Percentiles rank a stretch among this genome's conserved stretches.
Evolutionary conservation across 2,113 vertebrate species (phyloP).

Genomic region (Sebastes schlegelii): DNA sequence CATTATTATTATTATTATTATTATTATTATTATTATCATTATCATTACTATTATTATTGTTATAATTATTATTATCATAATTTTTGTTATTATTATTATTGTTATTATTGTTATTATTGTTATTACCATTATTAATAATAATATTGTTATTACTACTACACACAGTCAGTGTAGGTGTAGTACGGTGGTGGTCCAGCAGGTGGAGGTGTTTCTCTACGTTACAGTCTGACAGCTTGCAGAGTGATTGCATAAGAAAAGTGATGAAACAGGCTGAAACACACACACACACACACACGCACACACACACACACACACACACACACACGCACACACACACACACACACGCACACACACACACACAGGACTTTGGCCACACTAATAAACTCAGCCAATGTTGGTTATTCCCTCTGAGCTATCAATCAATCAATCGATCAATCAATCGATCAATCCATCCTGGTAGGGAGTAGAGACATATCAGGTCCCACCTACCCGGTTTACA

Average conservation of each 20-base stretch:
- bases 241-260: background rate
- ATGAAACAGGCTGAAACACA: background rate
- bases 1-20: too few relatives aligned
- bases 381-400: background rate
- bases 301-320: slow-evolving; percentile 6
- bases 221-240: background rate
- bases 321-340: slow-evolving; percentile 33
- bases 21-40: too few relatives aligned
- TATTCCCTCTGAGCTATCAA: background rate
- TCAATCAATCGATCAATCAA: background rate
- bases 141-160: too few relatives aligned
- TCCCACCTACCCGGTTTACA: too few relatives aligned
- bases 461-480: too few relatives aligned
- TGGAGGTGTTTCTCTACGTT: background rate
- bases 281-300: background rate
- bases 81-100: too few relatives aligned
- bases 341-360: background rate
- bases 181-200: background rate
- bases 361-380: slow-evolving; percentile 13
- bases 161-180: too few relatives aligned
- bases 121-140: too few relatives aligned
- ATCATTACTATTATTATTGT: too few relatives aligned
- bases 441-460: too few relatives aligned
- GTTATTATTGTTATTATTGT: too few relatives aligned
- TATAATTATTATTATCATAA: too few relatives aligned